Evolutionary conservation across 2,888 invertebrate genomes (phyloP), one percentile per base, ranked within the genome.

Genomic region (Cyaniris semiargus): DNA sequence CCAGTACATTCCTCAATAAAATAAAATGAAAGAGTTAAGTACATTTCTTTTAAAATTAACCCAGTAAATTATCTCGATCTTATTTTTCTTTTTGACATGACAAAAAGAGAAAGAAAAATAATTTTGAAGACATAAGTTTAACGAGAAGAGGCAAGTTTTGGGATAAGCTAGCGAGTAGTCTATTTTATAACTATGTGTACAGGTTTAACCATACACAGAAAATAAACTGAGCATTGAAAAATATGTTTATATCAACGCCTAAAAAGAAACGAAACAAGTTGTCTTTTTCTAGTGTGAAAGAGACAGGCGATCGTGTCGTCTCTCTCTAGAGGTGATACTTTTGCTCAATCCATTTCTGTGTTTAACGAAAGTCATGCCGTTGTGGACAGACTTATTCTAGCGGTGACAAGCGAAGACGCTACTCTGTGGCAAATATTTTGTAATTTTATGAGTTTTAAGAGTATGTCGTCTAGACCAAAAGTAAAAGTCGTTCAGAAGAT

Each of bases 311-410:
- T 66, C 18, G 18, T 31, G 4, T 31, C 27, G 13, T 66, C 66
- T 31, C 27, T 66, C 15, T 31, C 66, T 31, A 66, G 23, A 66
- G 60, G 27, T 23, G 23, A 58, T 58, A 21, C 1, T 58, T 23
- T 15, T 31, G 66, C 27, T 66, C 60, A 60, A 23, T 66, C 3
- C 23, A 60, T 23, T 66, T 27, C 27, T 31, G 15, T 31, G 66
- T 27, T 85, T 86, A 87, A 84, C 82, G 86, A 84, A 86, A 86
- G 86, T 87, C 89, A 27, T 66, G 66, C 92, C 91, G 91, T 86
- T 66, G 85, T 92, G 92, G 92, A 92, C 92, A 92, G 87, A 80
- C 78, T 79, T 85, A 88, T 84, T 86, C 86, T 89, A 89, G 85
- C 83, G 83, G 84, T 86, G 84, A 76, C 10, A 76, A 70, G 74